Evolutionary conservation across 30 jellyfish, hydroid and myxozoan genomes (phyloP).

Genomic region (Aurelia coerulea): DNA sequence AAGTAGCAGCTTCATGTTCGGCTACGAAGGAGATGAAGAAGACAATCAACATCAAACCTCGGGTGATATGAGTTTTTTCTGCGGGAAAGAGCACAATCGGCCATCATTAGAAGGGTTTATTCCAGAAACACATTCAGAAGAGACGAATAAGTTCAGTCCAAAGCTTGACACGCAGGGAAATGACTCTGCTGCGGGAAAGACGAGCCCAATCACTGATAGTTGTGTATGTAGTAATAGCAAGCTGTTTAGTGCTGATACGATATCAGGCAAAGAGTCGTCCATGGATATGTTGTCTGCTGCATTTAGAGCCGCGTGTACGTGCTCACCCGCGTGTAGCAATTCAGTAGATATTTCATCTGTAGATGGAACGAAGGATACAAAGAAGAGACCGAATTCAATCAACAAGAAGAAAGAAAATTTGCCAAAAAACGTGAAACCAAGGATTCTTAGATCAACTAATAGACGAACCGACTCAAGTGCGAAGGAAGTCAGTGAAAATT

Average conservation of each 20-base stretch:
- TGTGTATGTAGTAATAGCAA: slow-evolving; percentile 26
- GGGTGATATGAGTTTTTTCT: slow-evolving; percentile 36
- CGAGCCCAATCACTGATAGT: slow-evolving; percentile 21
- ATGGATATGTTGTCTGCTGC: slow-evolving; percentile 61
- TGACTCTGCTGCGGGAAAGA: slow-evolving; percentile 19
- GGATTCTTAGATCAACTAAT: slow-evolving; percentile 27
- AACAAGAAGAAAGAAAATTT: neutral
- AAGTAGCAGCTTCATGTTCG: slow-evolving; percentile 58
- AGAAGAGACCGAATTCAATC: slow-evolving; percentile 1
- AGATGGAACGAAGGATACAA: neutral
- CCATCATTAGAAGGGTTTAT: slow-evolving; percentile 32
- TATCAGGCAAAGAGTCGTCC: slow-evolving; percentile 11
- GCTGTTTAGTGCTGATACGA: neutral
- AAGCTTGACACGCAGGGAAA: neutral
- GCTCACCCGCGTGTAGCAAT: slow-evolving; percentile 44
- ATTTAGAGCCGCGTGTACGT: slow-evolving; percentile 61
- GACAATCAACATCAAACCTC: slow-evolving; percentile 44
- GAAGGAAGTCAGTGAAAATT: slow-evolving; percentile 27
- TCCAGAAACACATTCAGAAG: slow-evolving; percentile 43
- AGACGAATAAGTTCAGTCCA: slow-evolving; percentile 34
- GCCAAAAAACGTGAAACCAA: neutral
- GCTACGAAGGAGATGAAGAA: slow-evolving; percentile 74
- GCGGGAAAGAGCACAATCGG: slow-evolving; percentile 44
- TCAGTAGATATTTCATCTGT: neutral
- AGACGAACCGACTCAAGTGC: neutral